Base-by-base conservation (phyloP, 2,797 vertebrate species). In the Pygocentrus nattereri region DNA sequence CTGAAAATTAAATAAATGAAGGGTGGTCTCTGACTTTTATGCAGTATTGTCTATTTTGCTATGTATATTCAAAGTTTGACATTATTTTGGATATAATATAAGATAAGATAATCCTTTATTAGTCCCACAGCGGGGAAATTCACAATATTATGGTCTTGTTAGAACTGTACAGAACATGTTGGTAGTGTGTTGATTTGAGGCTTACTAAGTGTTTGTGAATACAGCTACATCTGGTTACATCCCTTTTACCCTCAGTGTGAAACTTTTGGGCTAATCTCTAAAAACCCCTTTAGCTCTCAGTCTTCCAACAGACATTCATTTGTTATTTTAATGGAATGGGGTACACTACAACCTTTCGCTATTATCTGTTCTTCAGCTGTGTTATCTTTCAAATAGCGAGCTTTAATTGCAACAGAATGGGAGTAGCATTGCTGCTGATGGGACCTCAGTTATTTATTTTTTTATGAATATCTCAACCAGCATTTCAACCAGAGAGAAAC, bases 381-480 rank as follows among this genome's bases (percentile, higher is more conserved):
- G 84, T 86, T 89, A 88, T 88, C 86, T 87, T 82, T 44, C 74
- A 83, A 90, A 89, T 87, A 85, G 80, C 84, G 68, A 75, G 78
- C 79, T 81, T 82, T 84, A 82, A 74, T 78, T 71, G 56, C 27
- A 65, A 79, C 64, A 25, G 64, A 80, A 71, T 49, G 61, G 76
- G 86, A 75, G 85, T 79, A 61, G 82, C 56, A 49, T 58, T 52
- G 68, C 56, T n/a, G 54, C 50, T 68, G 41, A 82, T 77, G 56
- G 76, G 54, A 62, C 70, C 47, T 19, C 13, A 16, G 49, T 70
- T 30, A 2, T 25, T 38, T 1, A 0, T 59, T 18, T 85, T 70
- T 76, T 74, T 30, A 73, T 74, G 76, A 80, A 82, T 82, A 85
- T 72, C 78, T 82, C 84, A 52, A 81, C 80, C 83, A 56, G 84